phyloP scores from a whole-genome alignment of 2,797 vertebrate species.

The Adelosebastes latens region DNA sequence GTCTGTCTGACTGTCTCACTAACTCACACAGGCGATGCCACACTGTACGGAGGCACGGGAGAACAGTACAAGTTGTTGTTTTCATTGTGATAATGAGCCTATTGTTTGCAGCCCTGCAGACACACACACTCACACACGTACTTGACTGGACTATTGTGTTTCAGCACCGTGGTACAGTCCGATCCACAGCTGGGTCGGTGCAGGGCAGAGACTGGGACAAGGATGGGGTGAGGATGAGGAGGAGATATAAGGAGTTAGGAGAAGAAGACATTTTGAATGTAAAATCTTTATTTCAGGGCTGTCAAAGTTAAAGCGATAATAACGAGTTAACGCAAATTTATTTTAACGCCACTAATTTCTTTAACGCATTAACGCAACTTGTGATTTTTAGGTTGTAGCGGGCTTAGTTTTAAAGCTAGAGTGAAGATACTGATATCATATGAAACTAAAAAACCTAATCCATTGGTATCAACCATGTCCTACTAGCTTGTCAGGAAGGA shows the following conservation, averaged over 20 bases:
- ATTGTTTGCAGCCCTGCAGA: constrained; percentile 58
- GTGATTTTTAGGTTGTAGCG: too few relatives aligned
- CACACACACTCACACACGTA: constrained; percentile 29
- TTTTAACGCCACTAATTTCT: too few relatives aligned
- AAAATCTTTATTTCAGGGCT: not conserved
- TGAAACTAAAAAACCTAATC: too few relatives aligned
- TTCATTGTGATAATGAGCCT: constrained; percentile 67
- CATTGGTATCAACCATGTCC: too few relatives aligned
- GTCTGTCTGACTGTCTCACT: constrained; percentile 32
- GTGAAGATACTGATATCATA: too few relatives aligned
- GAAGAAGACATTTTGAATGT: not conserved
- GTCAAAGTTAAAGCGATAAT: too few relatives aligned
- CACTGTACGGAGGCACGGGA: constrained; percentile 19
- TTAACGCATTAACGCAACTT: too few relatives aligned
- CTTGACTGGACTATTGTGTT: constrained; percentile 70
- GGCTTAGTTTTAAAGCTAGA: too few relatives aligned
- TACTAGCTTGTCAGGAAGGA: too few relatives aligned
- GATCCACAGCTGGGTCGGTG: constrained; percentile 78
- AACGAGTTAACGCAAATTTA: too few relatives aligned
- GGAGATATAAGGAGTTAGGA: constrained; percentile 6
- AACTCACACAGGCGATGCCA: not conserved
- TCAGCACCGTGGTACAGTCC: constrained; percentile 76
- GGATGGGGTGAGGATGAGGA: constrained; percentile 31
- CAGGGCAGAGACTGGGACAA: constrained; percentile 70
- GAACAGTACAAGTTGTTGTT: constrained; percentile 36